phyloP scores from a whole-genome alignment of 2,888 invertebrate species.

The Helleia helle region DNA sequence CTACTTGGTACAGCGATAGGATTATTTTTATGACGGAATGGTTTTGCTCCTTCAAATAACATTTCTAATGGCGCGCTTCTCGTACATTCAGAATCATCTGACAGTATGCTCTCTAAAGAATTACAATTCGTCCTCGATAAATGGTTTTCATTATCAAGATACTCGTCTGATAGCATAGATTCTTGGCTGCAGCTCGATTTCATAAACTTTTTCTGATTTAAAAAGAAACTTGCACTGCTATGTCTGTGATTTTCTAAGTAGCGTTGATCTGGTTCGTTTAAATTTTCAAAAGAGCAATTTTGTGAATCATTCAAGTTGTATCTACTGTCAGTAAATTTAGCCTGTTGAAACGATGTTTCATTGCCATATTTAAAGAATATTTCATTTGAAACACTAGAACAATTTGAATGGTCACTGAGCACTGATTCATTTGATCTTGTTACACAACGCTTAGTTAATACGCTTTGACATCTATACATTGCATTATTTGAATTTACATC shows the following conservation, averaged over 20 bases:
- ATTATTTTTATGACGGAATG: conserved; percentile 44
- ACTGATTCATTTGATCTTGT: conserved; percentile 74
- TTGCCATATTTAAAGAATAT: conserved; percentile 67
- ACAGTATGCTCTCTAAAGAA: conserved; percentile 85
- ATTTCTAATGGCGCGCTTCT: conserved; percentile 86
- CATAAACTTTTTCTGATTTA: conserved; percentile 78
- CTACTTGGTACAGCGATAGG: conserved; percentile 48
- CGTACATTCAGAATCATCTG: conserved; percentile 85
- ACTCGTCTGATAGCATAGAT: conserved; percentile 83
- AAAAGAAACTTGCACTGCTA: conserved; percentile 87
- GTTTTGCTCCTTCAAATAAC: conserved; percentile 75
- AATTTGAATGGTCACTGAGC: conserved; percentile 64
- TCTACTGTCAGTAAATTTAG: conserved; percentile 48
- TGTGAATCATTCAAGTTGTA: conserved; percentile 66
- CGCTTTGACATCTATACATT: conserved; percentile 67
- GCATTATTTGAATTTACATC: conserved; percentile 48
- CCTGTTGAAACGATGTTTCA: conserved; percentile 65
- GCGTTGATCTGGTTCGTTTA: conserved; percentile 46
- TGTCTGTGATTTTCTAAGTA: conserved; percentile 75
- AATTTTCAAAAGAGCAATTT: conserved; percentile 61
- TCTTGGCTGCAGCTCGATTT: conserved; percentile 82
- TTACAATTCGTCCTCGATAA: conserved; percentile 80
- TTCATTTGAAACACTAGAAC: conserved; percentile 67
- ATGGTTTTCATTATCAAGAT: conserved; percentile 70
- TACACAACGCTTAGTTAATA: conserved; percentile 69